Percentiles rank a stretch among this genome's conserved stretches.
Conservation (phyloP, 1,140 invertebrate species). For the Lucilia sericata region DNA sequence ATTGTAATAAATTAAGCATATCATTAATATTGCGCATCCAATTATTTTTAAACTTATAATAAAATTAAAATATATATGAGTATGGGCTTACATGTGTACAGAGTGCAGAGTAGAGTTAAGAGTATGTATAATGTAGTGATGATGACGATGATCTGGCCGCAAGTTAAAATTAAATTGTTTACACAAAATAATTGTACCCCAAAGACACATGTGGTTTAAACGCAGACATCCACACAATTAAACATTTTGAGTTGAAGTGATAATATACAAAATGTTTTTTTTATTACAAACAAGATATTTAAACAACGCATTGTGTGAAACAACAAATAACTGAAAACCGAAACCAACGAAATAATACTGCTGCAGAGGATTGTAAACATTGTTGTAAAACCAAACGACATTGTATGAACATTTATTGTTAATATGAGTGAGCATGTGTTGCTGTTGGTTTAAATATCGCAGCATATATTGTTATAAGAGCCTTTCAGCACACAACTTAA, state of each 20-base stretch:
- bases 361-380: not conserved
- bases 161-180: slow-evolving; percentile 13
- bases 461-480: slow-evolving; percentile 10
- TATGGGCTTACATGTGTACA: too few species aligned
- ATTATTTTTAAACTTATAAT: too few species aligned
- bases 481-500: not conserved
- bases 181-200: slow-evolving; percentile 15
- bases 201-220: slow-evolving; percentile 16
- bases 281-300: not conserved
- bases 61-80: too few species aligned
- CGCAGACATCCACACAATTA: not conserved
- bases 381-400: not conserved
- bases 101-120: too few species aligned
- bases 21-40: too few species aligned
- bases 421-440: not conserved
- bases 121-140: not conserved
- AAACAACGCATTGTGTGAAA: not conserved
- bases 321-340: not conserved
- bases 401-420: not conserved
- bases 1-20: too few species aligned
- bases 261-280: too few species aligned
- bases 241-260: too few species aligned
- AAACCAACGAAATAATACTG: not conserved
- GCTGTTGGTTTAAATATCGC: not conserved
- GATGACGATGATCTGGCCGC: not conserved